Percentiles rank a stretch among this genome's conserved stretches.
phyloP scores from a whole-genome alignment of 2,797 vertebrate species.

The Leucoraja ocellata region DNA sequence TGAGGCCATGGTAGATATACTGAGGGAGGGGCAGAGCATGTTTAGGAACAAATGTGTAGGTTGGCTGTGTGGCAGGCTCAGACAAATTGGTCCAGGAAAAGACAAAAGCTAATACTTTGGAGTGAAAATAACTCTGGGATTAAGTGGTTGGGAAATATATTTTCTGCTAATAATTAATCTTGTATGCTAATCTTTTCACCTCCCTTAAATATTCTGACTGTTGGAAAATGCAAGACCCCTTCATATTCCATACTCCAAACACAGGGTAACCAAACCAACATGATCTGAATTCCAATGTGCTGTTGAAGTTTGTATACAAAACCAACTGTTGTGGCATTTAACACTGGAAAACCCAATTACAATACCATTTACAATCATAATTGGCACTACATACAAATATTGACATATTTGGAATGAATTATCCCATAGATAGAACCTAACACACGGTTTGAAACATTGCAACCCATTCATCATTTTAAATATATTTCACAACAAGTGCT shows the following conservation, averaged over 20 bases:
- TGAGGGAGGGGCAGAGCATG: not conserved
- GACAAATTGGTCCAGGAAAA: not conserved
- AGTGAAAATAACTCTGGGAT: not conserved
- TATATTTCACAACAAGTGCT: not conserved
- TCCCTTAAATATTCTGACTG: no score
- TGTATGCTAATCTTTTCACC: not conserved
- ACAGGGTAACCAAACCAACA: not conserved
- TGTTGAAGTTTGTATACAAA: no score
- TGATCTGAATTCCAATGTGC: no score
- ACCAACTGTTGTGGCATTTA: not conserved
- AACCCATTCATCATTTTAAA: not conserved
- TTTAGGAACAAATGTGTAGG: not conserved
- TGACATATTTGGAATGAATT: conserved; percentile 6
- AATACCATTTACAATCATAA: not conserved
- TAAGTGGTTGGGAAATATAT: not conserved
- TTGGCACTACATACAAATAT: not conserved
- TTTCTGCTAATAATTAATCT: not conserved
- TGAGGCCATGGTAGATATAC: not conserved
- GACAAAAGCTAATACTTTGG: not conserved
- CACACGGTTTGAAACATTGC: not conserved
- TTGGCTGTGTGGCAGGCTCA: not conserved
- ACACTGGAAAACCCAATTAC: not conserved
- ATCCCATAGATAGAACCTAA: not conserved
- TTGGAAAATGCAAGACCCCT: not conserved
- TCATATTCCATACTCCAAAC: not conserved